Evolutionary conservation across 2,113 vertebrate species (phyloP).

Genomic region (Scophthalmus maximus): DNA sequence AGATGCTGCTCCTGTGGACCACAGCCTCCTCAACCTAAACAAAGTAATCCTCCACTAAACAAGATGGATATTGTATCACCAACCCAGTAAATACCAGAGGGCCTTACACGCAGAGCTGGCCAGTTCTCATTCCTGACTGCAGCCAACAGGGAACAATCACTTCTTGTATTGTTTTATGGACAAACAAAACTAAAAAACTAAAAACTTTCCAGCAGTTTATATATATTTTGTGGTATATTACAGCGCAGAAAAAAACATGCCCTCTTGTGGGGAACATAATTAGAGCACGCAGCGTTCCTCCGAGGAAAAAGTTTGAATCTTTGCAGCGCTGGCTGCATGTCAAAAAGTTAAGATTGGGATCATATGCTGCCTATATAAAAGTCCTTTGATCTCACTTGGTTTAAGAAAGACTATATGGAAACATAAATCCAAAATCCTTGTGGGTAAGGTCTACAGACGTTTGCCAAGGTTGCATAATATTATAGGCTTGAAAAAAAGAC

Average conservation of each 20-base stretch:
- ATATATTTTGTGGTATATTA: conserved; percentile 13
- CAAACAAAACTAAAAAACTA: conserved; percentile 35
- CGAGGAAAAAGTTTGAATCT: conserved; percentile 31
- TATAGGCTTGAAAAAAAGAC: conserved; percentile 1
- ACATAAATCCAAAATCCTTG: conserved; percentile 37
- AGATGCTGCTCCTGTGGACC: conserved; percentile 81
- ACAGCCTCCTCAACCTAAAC: conserved; percentile 75
- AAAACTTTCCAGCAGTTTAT: background rate
- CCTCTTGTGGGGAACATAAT: conserved; percentile 59
- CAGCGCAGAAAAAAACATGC: conserved; percentile 33
- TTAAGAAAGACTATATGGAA: conserved; percentile 41
- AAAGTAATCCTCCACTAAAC: conserved; percentile 82
- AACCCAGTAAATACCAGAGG: conserved; percentile 63
- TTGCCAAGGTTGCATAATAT: conserved; percentile 18
- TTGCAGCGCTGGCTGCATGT: conserved; percentile 34
- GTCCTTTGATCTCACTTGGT: conserved; percentile 41
- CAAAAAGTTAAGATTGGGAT: conserved; percentile 49
- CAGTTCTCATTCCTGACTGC: conserved; percentile 32
- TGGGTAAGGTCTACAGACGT: conserved; percentile 10
- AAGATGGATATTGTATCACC: conserved; percentile 82
- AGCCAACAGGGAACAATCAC: conserved; percentile 23
- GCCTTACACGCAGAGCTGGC: conserved; percentile 40
- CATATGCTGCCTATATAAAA: conserved; percentile 34
- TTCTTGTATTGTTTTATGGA: conserved; percentile 39
- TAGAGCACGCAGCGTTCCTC: conserved; percentile 20